Base-by-base conservation (phyloP, 2,113 vertebrate genomes). In the Rynchops niger region DNA sequence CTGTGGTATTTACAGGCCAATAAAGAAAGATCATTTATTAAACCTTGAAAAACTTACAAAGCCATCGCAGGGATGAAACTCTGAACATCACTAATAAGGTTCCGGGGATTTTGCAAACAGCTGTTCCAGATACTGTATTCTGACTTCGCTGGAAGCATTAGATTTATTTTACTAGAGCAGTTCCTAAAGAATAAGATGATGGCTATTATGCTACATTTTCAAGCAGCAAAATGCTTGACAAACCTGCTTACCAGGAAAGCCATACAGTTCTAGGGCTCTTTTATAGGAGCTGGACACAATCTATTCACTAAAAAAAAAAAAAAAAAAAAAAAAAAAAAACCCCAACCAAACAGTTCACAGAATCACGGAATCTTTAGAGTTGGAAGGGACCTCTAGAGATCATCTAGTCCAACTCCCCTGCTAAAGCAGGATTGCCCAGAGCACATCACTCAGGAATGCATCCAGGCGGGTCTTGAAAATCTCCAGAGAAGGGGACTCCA, bases 71-170 rank as follows among this genome's bases (percentile, higher is more conserved):
- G 36, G 21, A 67, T 21, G 25, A 83, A 88, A 61, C 12, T 70
- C 40, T 63, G n/a, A 73, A 29, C 18, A 55, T 18, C 47, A 52
- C 38, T 55, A 50, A 74, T 26, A 69, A 52, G 9, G 19, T 23
- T 20, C 23, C 12, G 11, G 40, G 55, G 49, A 72, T 42, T 81
- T 36, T 93, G 61, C 45, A 17, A 83, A 34, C 40, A 84, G 19
- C 36, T 78, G 36, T 18, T 73, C 43, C 0, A 0, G 30, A 43
- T 73, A 40, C 9, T 3, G 0, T 12, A 17, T 30, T 83, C 82
- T 86, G 61, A 63, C 26, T 90, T 77, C 5, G 4, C 29, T 93
- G 30, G 56, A 11, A 61, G 27, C 26, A 66, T 25, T 42, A 50
- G 7, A 53, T 20, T 43, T 88, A 47, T 16, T 79, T 86, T 23